Evolutionary conservation across 2,113 vertebrate species (phyloP).

Genomic region (Anser brachyrhynchus): DNA sequence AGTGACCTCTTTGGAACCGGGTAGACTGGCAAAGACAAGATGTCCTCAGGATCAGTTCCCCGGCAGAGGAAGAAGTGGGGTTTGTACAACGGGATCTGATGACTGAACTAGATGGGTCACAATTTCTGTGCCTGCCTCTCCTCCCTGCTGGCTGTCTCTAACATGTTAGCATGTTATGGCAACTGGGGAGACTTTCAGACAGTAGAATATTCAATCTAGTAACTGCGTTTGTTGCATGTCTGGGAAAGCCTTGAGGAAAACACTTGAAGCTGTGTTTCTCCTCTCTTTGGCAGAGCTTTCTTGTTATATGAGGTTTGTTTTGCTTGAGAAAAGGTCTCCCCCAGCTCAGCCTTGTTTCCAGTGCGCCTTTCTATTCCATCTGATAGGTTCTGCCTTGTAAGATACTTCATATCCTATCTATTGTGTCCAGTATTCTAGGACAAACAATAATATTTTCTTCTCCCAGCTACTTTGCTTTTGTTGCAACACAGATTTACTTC

Average conservation of each 20-base stretch:
- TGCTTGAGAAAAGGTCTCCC: not conserved
- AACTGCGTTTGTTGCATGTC: not conserved
- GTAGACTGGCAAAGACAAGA: not conserved
- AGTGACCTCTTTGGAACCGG: not conserved
- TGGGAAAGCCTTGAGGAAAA: not conserved
- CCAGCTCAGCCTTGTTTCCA: not conserved
- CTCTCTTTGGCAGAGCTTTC: not conserved
- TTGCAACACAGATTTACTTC: no score
- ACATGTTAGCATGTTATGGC: not conserved
- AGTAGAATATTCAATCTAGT: no score
- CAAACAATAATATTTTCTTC: no score
- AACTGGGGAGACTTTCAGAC: not conserved
- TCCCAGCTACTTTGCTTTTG: not conserved
- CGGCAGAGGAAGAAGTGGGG: not conserved
- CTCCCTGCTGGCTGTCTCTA: not conserved
- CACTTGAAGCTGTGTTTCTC: not conserved
- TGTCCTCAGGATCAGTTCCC: not conserved
- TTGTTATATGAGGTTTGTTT: not conserved
- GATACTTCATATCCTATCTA: not conserved
- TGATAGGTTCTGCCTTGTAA: no score
- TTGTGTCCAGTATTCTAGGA: not conserved
- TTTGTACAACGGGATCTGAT: not conserved
- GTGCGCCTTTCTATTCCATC: not conserved
- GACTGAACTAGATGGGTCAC: no score
- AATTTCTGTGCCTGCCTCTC: not conserved